A percentile compares a stretch with the other conserved stretches of the same genome.
Evolutionary conservation across 2,888 invertebrate genomes (phyloP).

Genomic region (Scaptomyza polygonia): DNA sequence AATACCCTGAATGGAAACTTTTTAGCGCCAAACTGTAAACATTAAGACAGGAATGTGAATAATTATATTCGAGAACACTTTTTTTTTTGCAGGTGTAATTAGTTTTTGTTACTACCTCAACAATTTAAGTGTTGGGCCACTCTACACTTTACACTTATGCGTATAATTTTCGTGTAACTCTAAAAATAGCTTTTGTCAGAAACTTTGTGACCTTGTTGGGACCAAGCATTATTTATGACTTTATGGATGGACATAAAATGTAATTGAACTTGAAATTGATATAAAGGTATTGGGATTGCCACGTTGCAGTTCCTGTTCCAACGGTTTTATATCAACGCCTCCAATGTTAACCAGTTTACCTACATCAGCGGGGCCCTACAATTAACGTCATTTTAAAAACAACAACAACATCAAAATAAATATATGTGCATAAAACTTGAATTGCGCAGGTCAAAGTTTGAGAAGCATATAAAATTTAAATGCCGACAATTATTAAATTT

Average conservation of each 20-base stretch:
- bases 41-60: too few species aligned
- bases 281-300: neutral
- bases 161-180: neutral
- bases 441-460: conserved; percentile 37
- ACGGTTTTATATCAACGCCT: neutral
- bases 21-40: neutral
- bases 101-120: neutral
- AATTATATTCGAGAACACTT: too few species aligned
- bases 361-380: neutral
- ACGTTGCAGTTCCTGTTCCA: conserved; percentile 19
- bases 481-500: neutral
- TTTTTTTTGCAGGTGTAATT: too few species aligned
- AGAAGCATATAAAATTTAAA: neutral
- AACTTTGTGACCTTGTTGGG: conserved; percentile 16
- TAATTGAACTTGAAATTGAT: conserved; percentile 31
- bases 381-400: conserved; percentile 36
- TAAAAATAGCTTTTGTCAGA: conserved; percentile 15
- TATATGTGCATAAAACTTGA: conserved; percentile 1
- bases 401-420: neutral
- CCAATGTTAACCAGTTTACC: conserved; percentile 20
- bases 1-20: too few species aligned
- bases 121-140: conserved; percentile 2
- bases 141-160: neutral
- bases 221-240: conserved; percentile 12
- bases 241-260: conserved; percentile 7